A percentile compares a stretch with the other conserved stretches of the same genome.
Evolutionary conservation across 2,888 invertebrate species (phyloP).

Genomic region (Lasioglossum pauxillum): DNA sequence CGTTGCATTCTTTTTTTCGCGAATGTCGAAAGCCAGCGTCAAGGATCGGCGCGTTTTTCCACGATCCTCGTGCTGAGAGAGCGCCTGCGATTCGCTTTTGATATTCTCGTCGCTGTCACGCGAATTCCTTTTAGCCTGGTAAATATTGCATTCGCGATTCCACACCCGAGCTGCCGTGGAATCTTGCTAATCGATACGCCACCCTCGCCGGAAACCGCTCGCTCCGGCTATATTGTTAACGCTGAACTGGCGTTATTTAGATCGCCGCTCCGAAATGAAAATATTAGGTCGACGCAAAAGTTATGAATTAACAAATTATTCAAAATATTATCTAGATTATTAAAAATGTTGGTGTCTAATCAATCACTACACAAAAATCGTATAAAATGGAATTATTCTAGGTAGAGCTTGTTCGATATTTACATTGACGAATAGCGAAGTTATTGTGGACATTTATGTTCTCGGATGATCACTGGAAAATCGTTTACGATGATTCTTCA

Average conservation of each 20-base stretch:
- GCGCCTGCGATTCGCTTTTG: not conserved
- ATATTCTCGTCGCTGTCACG: not conserved
- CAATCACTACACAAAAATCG: too few species aligned
- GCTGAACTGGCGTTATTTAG: not conserved
- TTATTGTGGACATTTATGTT: not conserved
- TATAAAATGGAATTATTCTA: too few species aligned
- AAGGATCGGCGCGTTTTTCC: not conserved
- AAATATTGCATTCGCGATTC: not conserved
- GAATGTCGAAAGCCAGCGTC: not conserved
- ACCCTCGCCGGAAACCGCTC: not conserved
- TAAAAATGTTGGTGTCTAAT: too few species aligned
- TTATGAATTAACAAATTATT: too few species aligned
- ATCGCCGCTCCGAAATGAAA: not conserved
- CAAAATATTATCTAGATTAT: too few species aligned
- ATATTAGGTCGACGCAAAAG: not conserved
- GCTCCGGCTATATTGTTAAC: not conserved
- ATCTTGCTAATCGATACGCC: constrained; percentile 1
- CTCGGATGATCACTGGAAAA: not conserved
- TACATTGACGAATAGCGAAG: not conserved
- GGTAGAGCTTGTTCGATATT: not conserved
- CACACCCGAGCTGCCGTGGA: not conserved
- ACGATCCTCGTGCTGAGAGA: not conserved
- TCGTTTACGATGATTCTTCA: too few species aligned
- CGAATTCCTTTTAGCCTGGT: not conserved
- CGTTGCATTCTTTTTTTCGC: not conserved